Percentiles rank a stretch among this genome's conserved stretches.
Evolutionary conservation across 1,140 invertebrate species (phyloP).

Genomic region (Nomia melanderi): DNA sequence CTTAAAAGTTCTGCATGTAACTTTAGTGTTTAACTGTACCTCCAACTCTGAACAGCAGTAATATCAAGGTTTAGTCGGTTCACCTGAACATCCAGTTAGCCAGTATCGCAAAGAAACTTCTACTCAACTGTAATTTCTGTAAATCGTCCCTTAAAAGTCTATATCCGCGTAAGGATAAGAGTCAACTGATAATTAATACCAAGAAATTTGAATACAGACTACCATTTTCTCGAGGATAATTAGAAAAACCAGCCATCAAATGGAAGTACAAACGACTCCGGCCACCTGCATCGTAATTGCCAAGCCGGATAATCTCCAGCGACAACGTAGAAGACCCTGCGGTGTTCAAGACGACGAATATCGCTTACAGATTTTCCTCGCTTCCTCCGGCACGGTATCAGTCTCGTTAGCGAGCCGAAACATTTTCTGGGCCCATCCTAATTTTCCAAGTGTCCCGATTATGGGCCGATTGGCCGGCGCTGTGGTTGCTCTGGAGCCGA

Average conservation of each 20-base stretch:
- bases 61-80: no score
- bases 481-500: conserved; percentile 18
- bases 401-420: conserved; percentile 51
- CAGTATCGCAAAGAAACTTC: no score
- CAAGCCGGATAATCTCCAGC: conserved; percentile 21
- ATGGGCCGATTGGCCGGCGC: conserved; percentile 39
- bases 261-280: background rate
- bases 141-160: no score
- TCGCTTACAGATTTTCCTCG: background rate
- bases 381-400: background rate
- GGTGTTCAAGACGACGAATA: background rate
- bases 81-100: no score
- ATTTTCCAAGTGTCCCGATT: conserved; percentile 64
- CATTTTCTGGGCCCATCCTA: conserved; percentile 52
- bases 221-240: background rate
- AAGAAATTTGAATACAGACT: no score
- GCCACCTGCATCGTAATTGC: background rate
- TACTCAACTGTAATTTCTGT: no score
- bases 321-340: background rate
- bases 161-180: no score
- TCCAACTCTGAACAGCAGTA: no score
- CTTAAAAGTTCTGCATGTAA: no score
- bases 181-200: no score
- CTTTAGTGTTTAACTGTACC: no score
- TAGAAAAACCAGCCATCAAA: background rate